A percentile compares a stretch with the other conserved stretches of the same genome.
Evolutionary conservation across 2,113 vertebrate genomes (phyloP).

Genomic region (Neoarius graeffei): DNA sequence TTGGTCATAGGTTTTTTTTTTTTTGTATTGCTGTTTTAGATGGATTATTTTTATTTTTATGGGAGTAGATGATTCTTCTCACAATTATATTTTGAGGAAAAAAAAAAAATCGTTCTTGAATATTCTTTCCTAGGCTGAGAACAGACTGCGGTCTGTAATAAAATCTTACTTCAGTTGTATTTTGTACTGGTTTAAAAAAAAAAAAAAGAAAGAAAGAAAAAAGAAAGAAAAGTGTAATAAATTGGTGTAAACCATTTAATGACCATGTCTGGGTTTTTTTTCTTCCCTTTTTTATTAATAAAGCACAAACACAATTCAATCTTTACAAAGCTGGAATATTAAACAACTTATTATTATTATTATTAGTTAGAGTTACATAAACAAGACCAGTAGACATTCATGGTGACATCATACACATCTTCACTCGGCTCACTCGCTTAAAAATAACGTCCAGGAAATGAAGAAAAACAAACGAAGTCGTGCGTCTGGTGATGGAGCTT

Average conservation of each 20-base stretch:
- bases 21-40: conserved; percentile 75
- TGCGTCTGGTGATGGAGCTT: conserved; percentile 28
- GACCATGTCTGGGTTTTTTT: background rate
- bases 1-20: conserved; percentile 62
- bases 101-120: conserved; percentile 65
- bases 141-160: conserved; percentile 68
- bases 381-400: conserved; percentile 17
- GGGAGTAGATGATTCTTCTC: conserved; percentile 72
- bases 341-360: conserved; percentile 11
- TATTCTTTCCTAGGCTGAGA: conserved; percentile 68
- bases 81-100: conserved; percentile 64
- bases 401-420: conserved; percentile 44
- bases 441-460: conserved; percentile 15
- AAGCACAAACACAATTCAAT: background rate
- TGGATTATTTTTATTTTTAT: conserved; percentile 69
- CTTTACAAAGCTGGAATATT: conserved; percentile 9
- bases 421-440: conserved; percentile 37
- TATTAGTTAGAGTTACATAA: conserved; percentile 56
- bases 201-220: conserved; percentile 60
- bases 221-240: conserved; percentile 72
- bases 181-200: conserved; percentile 77
- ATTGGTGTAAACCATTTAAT: conserved; percentile 68
- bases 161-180: conserved; percentile 76
- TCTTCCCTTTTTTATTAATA: background rate
- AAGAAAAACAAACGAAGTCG: conserved; percentile 23